These are phyloP conservation scores for Periplaneta americana DNA, from an alignment of 1,140 invertebrate genomes.

Conservation along the genomic window DNA sequence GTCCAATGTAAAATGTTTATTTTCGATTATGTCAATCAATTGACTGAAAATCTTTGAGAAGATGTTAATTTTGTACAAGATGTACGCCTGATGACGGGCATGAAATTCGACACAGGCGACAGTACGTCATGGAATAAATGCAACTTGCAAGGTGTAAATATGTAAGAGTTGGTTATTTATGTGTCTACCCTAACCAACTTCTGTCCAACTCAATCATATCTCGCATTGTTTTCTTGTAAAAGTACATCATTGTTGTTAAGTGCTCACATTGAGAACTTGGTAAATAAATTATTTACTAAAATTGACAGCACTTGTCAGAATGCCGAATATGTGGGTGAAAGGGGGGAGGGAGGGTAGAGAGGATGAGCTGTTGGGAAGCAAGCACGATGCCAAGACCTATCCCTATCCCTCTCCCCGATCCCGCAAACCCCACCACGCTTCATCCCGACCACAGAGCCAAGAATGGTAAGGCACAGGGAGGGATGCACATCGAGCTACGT, in stretches of 20 bases:
- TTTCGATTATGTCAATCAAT: not conserved
- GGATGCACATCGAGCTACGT: not conserved
- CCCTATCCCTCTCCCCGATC: not conserved
- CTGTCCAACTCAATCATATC: not conserved
- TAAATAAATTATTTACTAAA: not conserved
- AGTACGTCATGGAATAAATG: conserved; percentile 9
- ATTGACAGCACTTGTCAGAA: not conserved
- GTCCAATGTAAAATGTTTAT: not conserved
- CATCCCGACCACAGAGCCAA: not conserved
- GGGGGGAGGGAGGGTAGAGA: not conserved
- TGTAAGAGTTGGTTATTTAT: conserved; percentile 5
- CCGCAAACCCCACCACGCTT: not conserved
- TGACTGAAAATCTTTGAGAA: not conserved
- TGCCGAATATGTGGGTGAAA: not conserved
- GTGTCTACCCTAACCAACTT: not conserved
- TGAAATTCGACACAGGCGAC: not conserved
- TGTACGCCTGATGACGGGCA: not conserved
- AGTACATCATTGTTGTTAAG: not conserved
- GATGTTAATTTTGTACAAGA: not conserved
- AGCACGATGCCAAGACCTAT: not conserved
- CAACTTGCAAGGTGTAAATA: conserved; percentile 6
- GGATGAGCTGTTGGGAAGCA: not conserved
- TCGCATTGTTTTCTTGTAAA: not conserved
- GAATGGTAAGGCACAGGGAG: not conserved
- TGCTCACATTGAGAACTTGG: not conserved